Conservation (phyloP, 1,140 invertebrate species). For the Hyposmocoma kahamanoa region DNA sequence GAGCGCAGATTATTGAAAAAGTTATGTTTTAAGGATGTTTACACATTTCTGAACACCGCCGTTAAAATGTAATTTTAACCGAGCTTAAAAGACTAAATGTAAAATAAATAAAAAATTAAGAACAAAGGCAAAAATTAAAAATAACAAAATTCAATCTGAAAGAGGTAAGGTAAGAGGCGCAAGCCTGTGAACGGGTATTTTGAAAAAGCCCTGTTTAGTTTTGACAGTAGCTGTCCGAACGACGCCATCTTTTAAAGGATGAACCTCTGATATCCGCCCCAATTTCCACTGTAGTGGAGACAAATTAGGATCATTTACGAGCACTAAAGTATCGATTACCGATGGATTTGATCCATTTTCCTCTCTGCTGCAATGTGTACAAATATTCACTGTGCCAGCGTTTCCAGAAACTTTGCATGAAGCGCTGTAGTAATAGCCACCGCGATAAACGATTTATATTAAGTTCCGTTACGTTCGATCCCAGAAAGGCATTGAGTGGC, state of each 20-base stretch:
- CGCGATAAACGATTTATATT: conserved; percentile 9
- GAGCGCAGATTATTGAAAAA: too few relatives aligned
- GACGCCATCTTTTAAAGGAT: background rate
- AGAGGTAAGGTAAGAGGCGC: background rate
- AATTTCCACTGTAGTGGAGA: background rate
- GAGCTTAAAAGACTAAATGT: background rate
- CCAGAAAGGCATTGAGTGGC: conserved; percentile 9
- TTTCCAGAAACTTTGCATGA: conserved; percentile 20
- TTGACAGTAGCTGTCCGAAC: background rate
- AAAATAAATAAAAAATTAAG: background rate
- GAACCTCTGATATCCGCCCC: background rate
- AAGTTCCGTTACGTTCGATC: conserved; percentile 3
- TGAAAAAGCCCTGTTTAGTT: background rate
- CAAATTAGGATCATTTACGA: background rate
- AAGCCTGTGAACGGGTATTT: too few relatives aligned
- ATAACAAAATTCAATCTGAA: background rate
- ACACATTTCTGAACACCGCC: too few relatives aligned
- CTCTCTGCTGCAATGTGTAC: conserved; percentile 21
- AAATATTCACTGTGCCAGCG: conserved; percentile 34
- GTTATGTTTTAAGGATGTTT: too few relatives aligned
- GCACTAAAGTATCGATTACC: background rate
- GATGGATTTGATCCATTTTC: too few relatives aligned
- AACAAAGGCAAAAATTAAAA: background rate
- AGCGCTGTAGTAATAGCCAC: conserved; percentile 22
- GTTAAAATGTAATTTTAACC: too few relatives aligned